Conservation (phyloP, 2,888 invertebrate genomes). For the Drosophila borealis region DNA sequence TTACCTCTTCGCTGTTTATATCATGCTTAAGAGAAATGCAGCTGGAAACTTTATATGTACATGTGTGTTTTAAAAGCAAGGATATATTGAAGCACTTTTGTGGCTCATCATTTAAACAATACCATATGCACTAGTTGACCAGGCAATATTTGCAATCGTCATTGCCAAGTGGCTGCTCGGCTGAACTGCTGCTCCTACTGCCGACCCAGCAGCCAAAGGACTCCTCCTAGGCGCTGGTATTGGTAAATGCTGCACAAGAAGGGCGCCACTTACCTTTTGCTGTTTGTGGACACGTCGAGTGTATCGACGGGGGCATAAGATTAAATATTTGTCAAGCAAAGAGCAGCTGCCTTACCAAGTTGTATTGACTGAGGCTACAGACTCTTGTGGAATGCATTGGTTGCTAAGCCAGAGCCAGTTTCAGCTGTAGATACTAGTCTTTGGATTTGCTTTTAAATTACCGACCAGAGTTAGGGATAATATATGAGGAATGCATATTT, state of each 20-base stretch:
- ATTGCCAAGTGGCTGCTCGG: constrained; percentile 15
- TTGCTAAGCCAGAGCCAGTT: background rate
- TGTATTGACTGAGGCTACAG: constrained; percentile 28
- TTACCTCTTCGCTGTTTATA: too few species aligned
- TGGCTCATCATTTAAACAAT: constrained; percentile 13
- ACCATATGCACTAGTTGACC: constrained; percentile 11
- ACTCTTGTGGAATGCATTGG: background rate
- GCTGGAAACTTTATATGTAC: too few species aligned
- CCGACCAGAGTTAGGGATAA: background rate
- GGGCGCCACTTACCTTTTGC: background rate
- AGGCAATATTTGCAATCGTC: constrained; percentile 29
- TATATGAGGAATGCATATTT: background rate
- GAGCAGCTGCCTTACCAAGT: constrained; percentile 14
- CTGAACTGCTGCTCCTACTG: background rate
- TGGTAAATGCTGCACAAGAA: constrained; percentile 5
- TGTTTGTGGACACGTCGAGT: constrained; percentile 1
- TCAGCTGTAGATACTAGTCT: constrained; percentile 10
- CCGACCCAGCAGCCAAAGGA: constrained; percentile 1
- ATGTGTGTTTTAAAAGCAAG: background rate
- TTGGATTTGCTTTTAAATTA: background rate
- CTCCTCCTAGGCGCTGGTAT: constrained; percentile 6
- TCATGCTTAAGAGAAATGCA: too few species aligned
- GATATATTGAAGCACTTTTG: constrained; percentile 1
- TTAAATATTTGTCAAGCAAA: constrained; percentile 41
- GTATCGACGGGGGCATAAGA: constrained; percentile 27